Percentiles rank a stretch among this genome's conserved stretches.
phyloP scores from a whole-genome alignment of 1,140 invertebrate species.

The Drosophila nikananu region DNA sequence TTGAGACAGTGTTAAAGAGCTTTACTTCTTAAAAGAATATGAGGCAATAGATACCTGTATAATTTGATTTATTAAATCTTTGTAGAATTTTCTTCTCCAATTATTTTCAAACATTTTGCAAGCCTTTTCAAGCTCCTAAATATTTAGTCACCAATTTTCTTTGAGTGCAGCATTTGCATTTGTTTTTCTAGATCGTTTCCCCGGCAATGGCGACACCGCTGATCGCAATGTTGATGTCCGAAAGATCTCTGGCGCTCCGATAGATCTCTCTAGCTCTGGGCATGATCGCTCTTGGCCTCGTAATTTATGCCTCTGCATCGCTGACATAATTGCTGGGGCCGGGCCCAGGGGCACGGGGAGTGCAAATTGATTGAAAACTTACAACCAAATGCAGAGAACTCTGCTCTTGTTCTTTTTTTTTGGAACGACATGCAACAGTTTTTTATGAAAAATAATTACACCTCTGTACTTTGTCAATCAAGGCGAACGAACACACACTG shows the following conservation, averaged over 20 bases:
- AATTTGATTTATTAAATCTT: background rate
- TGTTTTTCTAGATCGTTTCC: slow-evolving; percentile 30
- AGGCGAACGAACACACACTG: slow-evolving; percentile 42
- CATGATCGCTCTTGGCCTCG: slow-evolving; percentile 41
- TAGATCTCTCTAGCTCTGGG: slow-evolving; percentile 41
- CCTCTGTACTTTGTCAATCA: slow-evolving; percentile 84
- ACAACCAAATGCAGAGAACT: slow-evolving; percentile 42
- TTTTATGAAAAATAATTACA: slow-evolving; percentile 84
- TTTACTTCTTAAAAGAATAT: no score
- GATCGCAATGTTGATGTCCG: slow-evolving; percentile 58
- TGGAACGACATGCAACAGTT: slow-evolving; percentile 57
- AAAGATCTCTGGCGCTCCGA: slow-evolving; percentile 58
- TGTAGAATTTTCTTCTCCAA: background rate
- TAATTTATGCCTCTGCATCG: slow-evolving; percentile 73
- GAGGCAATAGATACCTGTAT: background rate
- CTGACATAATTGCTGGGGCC: slow-evolving; percentile 73
- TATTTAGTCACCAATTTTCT: background rate
- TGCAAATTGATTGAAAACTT: slow-evolving; percentile 79
- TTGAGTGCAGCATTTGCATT: slow-evolving; percentile 46
- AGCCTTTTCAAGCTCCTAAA: background rate
- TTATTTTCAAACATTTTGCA: background rate
- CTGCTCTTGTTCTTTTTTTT: no score
- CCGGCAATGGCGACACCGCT: slow-evolving; percentile 3
- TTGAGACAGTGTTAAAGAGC: background rate
- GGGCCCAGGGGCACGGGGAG: background rate